Percentiles rank a stretch among this genome's conserved stretches.
Conservation (phyloP, 1,140 invertebrate genomes). For the Octopus sinensis region DNA sequence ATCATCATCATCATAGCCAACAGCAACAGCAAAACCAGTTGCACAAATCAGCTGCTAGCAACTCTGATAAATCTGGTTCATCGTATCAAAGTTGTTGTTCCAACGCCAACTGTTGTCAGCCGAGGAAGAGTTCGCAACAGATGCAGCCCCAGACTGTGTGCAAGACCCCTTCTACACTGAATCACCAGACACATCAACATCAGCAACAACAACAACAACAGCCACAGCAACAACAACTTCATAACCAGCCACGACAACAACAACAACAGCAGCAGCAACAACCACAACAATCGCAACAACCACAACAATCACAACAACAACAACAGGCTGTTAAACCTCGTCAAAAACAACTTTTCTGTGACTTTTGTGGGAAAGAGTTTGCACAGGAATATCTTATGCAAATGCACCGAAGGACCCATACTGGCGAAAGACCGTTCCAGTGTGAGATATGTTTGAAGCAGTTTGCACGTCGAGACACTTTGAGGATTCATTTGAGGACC, state of each 20-base stretch:
- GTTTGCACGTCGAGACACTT: conserved; percentile 22
- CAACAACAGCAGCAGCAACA: background rate
- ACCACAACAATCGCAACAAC: background rate
- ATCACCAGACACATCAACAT: no score
- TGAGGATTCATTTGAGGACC: conserved; percentile 22
- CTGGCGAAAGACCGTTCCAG: conserved; percentile 28
- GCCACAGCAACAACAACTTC: background rate
- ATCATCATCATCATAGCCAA: background rate
- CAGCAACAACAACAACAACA: background rate
- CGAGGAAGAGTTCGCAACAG: no score
- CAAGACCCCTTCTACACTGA: no score
- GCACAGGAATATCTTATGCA: conserved; percentile 42
- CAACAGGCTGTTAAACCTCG: background rate
- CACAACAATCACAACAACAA: conserved; percentile 11
- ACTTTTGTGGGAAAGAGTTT: conserved; percentile 26
- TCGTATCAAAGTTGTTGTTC: no score
- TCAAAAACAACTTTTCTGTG: conserved; percentile 25
- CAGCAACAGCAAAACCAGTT: no score
- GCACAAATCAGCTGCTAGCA: no score
- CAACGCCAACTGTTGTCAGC: no score
- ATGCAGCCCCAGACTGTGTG: no score
- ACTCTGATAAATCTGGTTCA: no score
- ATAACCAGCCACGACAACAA: background rate
- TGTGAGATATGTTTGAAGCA: conserved; percentile 25
- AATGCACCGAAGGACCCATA: conserved; percentile 32